phyloP scores from a whole-genome alignment of 2,113 vertebrate genomes.

The Atractosteus spatula region DNA sequence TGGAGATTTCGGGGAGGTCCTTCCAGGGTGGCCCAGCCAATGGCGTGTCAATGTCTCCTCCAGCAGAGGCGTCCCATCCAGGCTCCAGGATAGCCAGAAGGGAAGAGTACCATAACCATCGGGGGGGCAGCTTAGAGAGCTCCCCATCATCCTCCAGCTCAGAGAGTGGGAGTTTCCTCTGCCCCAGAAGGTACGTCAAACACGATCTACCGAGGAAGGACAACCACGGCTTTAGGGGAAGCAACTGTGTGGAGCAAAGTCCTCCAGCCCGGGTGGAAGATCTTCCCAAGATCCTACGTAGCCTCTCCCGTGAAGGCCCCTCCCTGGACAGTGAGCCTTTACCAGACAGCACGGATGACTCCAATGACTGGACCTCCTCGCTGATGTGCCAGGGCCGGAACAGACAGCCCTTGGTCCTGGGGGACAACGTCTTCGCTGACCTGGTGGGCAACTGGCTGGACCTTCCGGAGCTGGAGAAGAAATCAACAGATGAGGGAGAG shows the following conservation, averaged over 20 bases:
- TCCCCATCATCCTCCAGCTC: conserved; percentile 41
- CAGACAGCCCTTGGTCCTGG: conserved; percentile 87
- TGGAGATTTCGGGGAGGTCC: conserved; percentile 77
- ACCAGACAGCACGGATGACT: conserved; percentile 67
- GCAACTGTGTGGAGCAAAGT: conserved; percentile 31
- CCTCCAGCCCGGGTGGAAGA: conserved; percentile 46
- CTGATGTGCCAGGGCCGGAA: conserved; percentile 88
- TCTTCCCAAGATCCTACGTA: conserved; percentile 58
- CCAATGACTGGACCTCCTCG: conserved; percentile 89
- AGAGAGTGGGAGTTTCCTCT: conserved; percentile 36
- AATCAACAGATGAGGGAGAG: conserved; percentile 34
- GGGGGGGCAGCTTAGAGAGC: conserved; percentile 45
- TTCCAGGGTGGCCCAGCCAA: conserved; percentile 39
- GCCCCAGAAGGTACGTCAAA: conserved; percentile 44
- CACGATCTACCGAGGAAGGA: conserved; percentile 48
- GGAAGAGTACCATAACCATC: conserved; percentile 10
- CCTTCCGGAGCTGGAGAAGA: conserved; percentile 85
- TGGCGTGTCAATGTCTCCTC: conserved; percentile 8
- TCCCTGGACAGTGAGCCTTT: conserved; percentile 59
- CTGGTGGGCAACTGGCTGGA: conserved; percentile 96
- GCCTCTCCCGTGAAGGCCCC: conserved; percentile 62
- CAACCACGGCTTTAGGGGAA: conserved; percentile 51
- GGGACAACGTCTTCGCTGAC: conserved; percentile 93
- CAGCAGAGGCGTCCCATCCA: conserved; percentile 13
- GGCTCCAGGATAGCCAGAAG: conserved; percentile 23